These are phyloP conservation scores for Ceuthmochares aereus DNA, from an alignment of 2,113 vertebrate genomes.

Conservation along the genomic window DNA sequence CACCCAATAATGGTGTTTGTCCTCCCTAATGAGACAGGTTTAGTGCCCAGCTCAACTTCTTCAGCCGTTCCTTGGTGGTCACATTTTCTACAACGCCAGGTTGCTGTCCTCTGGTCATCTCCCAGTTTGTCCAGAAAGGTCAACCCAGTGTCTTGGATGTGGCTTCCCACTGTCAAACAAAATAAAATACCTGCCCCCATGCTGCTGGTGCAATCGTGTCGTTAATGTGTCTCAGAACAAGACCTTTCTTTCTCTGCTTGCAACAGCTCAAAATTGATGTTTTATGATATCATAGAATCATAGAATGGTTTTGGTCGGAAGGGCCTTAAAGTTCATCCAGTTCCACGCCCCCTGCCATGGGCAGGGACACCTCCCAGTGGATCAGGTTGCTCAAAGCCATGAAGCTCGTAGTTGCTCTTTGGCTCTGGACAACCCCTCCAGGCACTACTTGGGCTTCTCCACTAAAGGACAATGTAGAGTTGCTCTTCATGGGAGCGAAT, in stretches of 20 bases:
- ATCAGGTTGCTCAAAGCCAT: no score
- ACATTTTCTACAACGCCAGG: neutral
- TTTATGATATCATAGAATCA: neutral
- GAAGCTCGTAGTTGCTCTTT: neutral
- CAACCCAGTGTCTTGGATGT: neutral
- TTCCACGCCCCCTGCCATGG: no score
- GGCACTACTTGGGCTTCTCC: neutral
- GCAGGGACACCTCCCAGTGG: no score
- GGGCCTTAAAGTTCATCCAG: no score
- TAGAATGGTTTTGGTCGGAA: no score
- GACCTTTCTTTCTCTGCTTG: neutral
- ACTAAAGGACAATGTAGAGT: neutral
- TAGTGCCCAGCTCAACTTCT: neutral
- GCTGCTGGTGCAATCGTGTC: neutral
- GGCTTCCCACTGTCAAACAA: neutral
- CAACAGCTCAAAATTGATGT: neutral
- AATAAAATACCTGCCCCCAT: neutral
- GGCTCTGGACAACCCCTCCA: neutral
- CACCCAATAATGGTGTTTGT: neutral
- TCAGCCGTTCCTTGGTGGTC: neutral
- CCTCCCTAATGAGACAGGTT: neutral
- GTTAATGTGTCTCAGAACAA: neutral
- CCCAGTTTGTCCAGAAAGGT: neutral
- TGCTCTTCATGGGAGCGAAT: neutral
- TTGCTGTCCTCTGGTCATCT: neutral